Evolutionary conservation across 2,888 invertebrate species (phyloP), one percentile per base, ranked within the genome.

Genomic region (Eudemis profundana): DNA sequence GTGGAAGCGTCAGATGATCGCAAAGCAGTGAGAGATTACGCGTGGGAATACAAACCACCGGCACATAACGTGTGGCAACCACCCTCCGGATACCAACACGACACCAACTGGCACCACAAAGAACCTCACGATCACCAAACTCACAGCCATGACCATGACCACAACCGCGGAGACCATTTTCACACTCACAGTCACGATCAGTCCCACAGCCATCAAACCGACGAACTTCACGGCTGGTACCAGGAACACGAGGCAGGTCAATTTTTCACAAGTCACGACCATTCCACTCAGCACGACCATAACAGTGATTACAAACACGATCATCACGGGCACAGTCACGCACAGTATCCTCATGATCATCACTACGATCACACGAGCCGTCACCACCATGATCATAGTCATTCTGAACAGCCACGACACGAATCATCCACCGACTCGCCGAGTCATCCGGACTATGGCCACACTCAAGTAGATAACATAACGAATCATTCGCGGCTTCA

Each of bases 11-110:
- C 71, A 17, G 81, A 85, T 42, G 76, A 82, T 70, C 76, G 75
- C 21, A 81, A 82, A 68, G 84, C 86, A 68, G 76, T 89, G 36
- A 85, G 85, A 74, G 81, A 84, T 69, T 83, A 86, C 70, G 87
- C 79, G 14, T 89, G 88, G 89, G 82, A 86, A 60, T 81, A 86
- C 70, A 79, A 78, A 62, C 69, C 68, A 15, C 57, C 72, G 29
- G 70, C 69, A 44, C 70, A 77, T 51, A 21, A 57, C 33, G 50
- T 10, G 49, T 57, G 57, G 63, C 68, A 74, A 50, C 68, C 69
- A 59, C 70, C 72, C 56, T 49, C 60, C 23, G 67, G 76, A 54
- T 53, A 74, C 54, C 69, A 66, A 54, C 69, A 71, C 59, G 70
- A 62, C 68, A 63, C 50, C 33, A 40, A 53, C 10, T 65, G 63